Conservation (phyloP, 2,113 vertebrate genomes). For the Passer montanus region DNA sequence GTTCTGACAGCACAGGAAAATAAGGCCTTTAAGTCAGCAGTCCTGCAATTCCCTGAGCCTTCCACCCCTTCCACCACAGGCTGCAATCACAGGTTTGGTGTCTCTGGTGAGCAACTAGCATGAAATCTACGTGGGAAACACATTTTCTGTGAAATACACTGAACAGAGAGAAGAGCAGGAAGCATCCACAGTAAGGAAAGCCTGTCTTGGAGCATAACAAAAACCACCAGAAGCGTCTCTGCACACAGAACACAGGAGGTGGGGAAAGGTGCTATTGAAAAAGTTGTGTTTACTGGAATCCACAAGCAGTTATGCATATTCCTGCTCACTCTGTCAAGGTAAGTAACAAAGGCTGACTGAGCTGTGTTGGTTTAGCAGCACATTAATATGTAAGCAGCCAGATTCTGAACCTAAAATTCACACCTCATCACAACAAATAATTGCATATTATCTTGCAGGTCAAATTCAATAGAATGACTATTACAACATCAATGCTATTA, state of each 20-base stretch:
- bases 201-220: not conserved
- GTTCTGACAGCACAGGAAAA: not conserved
- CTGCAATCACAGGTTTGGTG: not conserved
- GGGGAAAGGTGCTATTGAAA: not conserved
- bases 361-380: not conserved
- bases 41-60: not conserved
- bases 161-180: not conserved
- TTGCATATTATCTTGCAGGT: not conserved
- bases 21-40: not conserved
- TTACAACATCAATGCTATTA: not conserved
- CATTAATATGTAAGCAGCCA: not conserved
- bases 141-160: not conserved
- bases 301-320: not conserved
- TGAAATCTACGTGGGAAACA: not conserved
- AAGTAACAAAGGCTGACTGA: not conserved
- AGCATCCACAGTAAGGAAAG: not conserved
- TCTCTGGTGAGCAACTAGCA: not conserved
- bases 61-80: not conserved
- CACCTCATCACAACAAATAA: not conserved
- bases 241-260: not conserved
- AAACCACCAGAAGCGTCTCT: not conserved
- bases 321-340: not conserved
- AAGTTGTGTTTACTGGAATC: not conserved
- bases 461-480: not conserved
- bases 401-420: constrained; percentile 1